phyloP scores from a whole-genome alignment of 1,140 invertebrate genomes.

The Camponotus floridanus region DNA sequence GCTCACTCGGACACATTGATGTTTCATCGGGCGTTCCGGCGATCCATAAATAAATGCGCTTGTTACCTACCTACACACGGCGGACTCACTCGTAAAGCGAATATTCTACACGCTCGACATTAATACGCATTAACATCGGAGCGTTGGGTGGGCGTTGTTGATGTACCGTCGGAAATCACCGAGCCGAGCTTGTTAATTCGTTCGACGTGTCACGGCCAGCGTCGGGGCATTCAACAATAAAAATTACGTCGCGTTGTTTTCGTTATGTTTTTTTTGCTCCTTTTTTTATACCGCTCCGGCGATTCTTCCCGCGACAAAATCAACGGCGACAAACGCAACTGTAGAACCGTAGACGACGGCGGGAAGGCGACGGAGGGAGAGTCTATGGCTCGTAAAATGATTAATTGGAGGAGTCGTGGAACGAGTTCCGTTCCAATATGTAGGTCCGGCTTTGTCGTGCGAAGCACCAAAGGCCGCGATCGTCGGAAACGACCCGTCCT shows the following conservation, averaged over 20 bases:
- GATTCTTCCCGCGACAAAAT: slow-evolving; percentile 8
- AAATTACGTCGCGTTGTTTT: slow-evolving; percentile 50
- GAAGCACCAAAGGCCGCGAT: slow-evolving; percentile 73
- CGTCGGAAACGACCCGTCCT: slow-evolving; percentile 11
- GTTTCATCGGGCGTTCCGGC: slow-evolving; percentile 52
- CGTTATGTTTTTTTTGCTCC: background rate
- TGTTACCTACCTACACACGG: slow-evolving; percentile 59
- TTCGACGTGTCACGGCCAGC: slow-evolving; percentile 54
- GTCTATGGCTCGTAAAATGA: slow-evolving; percentile 78
- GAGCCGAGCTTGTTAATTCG: slow-evolving; percentile 59
- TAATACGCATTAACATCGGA: slow-evolving; percentile 67
- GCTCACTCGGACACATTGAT: slow-evolving; percentile 52
- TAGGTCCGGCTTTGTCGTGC: slow-evolving; percentile 65
- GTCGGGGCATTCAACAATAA: slow-evolving; percentile 49
- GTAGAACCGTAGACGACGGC: slow-evolving; percentile 22
- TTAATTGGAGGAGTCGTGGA: slow-evolving; percentile 76
- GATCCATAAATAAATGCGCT: slow-evolving; percentile 63
- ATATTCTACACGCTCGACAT: slow-evolving; percentile 63
- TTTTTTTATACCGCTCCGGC: slow-evolving; percentile 24
- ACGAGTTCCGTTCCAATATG: slow-evolving; percentile 50
- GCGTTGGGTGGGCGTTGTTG: slow-evolving; percentile 40
- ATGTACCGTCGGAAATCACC: slow-evolving; percentile 61
- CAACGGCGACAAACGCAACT: slow-evolving; percentile 15
- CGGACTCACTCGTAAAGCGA: slow-evolving; percentile 53
- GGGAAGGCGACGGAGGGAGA: slow-evolving; percentile 44